Conservation (phyloP, 2,113 vertebrate genomes). For the Calyptommatus sinebrachiatus region DNA sequence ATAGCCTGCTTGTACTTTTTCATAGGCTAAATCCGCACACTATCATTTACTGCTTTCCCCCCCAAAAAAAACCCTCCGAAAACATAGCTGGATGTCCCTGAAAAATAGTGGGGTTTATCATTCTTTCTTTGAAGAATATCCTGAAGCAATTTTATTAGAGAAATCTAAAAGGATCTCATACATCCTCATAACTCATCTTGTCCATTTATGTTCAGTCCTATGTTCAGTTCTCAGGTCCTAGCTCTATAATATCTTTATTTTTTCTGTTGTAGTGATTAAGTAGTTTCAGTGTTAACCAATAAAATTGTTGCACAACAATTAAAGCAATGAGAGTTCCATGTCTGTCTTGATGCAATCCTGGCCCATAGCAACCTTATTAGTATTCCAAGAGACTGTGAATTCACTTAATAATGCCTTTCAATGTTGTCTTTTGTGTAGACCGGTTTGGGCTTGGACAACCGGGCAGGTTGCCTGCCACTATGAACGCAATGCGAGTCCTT, state of each 20-base stretch:
- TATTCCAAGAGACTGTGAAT: constrained; percentile 52
- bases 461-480: constrained; percentile 89
- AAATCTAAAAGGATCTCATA: neutral
- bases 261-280: constrained; percentile 13
- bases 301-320: constrained; percentile 26
- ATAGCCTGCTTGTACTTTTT: neutral
- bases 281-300: constrained; percentile 25
- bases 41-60: neutral
- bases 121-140: neutral
- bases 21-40: neutral
- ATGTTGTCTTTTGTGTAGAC: constrained; percentile 77
- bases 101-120: neutral
- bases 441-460: constrained; percentile 94
- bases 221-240: constrained; percentile 7
- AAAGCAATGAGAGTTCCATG: constrained; percentile 49
- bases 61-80: too few relatives aligned
- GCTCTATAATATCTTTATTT: constrained; percentile 31
- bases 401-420: constrained; percentile 60
- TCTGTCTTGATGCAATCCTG: constrained; percentile 37
- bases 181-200: constrained; percentile 6
- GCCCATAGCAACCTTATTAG: constrained; percentile 43
- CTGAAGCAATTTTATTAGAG: constrained; percentile 25
- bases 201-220: constrained; percentile 16
- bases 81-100: too few relatives aligned
- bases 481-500: constrained; percentile 92